Evolutionary conservation across 2,113 vertebrate genomes (phyloP).

Genomic region (Acanthisitta chloris): DNA sequence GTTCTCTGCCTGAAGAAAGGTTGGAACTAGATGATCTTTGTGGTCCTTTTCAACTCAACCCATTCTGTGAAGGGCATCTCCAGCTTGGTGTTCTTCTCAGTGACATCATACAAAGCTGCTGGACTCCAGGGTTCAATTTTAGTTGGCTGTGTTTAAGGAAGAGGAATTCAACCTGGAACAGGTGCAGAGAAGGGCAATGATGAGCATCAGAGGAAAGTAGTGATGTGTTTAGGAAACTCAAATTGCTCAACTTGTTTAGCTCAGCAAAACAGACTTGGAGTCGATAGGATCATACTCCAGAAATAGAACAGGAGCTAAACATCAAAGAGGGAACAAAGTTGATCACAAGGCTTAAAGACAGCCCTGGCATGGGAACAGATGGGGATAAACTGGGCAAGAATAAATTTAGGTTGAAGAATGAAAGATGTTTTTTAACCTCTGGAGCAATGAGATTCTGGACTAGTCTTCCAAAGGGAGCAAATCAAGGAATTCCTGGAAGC

Average conservation of each 20-base stretch:
- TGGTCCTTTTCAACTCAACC: background rate
- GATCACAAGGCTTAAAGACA: constrained; percentile 14
- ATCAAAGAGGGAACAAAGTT: background rate
- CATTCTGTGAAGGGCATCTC: background rate
- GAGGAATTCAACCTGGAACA: background rate
- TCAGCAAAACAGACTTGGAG: constrained; percentile 15
- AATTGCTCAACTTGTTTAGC: background rate
- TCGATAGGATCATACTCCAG: background rate
- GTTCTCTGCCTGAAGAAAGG: too few relatives aligned
- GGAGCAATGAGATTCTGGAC: background rate
- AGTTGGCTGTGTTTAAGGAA: background rate
- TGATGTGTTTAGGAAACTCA: background rate
- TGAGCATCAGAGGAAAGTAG: background rate
- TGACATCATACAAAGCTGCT: background rate
- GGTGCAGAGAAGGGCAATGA: background rate
- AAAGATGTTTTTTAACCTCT: background rate
- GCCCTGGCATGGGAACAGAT: background rate
- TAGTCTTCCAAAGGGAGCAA: constrained; percentile 1
- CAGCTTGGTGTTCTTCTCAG: background rate
- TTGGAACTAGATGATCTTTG: background rate
- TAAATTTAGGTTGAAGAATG: constrained; percentile 41
- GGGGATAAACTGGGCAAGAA: constrained; percentile 35
- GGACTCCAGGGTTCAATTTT: background rate
- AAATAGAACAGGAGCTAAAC: background rate
- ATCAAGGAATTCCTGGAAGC: constrained; percentile 19